Conservation (phyloP, 2,113 vertebrate genomes). For the Micromys minutus region DNA sequence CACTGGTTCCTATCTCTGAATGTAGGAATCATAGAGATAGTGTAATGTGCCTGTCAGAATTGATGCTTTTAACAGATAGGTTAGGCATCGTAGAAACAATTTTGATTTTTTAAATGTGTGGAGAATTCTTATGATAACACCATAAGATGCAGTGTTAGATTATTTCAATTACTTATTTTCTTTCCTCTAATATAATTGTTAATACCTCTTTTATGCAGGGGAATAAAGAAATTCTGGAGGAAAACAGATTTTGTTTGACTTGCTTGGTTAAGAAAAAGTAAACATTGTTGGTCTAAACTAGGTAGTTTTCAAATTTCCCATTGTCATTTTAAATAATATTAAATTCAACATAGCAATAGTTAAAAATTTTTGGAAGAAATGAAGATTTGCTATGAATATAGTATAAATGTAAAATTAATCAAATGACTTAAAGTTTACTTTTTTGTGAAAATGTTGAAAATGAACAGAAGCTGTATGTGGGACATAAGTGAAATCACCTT, state of each 20-base stretch:
- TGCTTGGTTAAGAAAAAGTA: not conserved
- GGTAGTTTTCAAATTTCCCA: not conserved
- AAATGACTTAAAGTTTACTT: not conserved
- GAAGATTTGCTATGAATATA: not conserved
- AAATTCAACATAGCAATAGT: not conserved
- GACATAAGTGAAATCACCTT: not conserved
- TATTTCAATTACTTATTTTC: not conserved
- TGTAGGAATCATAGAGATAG: not conserved
- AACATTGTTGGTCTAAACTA: not conserved
- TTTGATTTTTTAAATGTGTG: not conserved
- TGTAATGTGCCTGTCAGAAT: not conserved
- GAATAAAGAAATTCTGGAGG: not conserved
- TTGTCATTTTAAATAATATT: not conserved
- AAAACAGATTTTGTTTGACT: not conserved
- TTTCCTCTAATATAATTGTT: not conserved
- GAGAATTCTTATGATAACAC: not conserved
- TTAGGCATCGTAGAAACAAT: not conserved
- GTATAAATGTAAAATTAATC: not conserved
- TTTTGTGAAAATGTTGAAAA: not conserved
- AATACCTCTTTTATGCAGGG: not conserved
- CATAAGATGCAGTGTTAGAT: not conserved
- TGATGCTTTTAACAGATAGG: not conserved
- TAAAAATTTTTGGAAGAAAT: not conserved
- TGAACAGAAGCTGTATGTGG: not conserved
- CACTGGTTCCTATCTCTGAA: not conserved